Conservation (phyloP, 2,113 vertebrate genomes). For the Pangasianodon hypophthalmus region DNA sequence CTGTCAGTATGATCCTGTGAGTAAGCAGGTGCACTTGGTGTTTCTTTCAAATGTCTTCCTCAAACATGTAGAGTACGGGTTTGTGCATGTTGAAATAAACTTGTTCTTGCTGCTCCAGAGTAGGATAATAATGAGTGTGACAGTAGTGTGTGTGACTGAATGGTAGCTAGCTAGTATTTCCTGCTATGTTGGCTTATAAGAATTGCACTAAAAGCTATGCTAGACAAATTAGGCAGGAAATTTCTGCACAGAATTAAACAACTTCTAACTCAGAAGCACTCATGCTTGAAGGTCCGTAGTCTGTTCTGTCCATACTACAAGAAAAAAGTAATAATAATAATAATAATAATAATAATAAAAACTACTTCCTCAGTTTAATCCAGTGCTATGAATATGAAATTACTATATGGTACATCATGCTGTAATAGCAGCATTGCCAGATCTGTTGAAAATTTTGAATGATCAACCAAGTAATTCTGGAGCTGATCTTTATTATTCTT, state of each 20-base stretch:
- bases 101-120: background rate
- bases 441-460: background rate
- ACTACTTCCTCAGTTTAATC: background rate
- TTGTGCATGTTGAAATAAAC: slow-evolving; percentile 10
- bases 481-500: slow-evolving; percentile 54
- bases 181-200: background rate
- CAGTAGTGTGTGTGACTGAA: background rate
- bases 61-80: background rate
- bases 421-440: background rate
- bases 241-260: background rate
- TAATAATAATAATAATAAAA: background rate
- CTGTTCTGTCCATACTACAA: background rate
- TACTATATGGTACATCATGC: background rate
- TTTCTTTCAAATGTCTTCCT: background rate
- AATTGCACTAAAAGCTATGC: background rate
- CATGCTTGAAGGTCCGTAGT: background rate
- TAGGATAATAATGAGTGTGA: background rate
- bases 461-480: background rate
- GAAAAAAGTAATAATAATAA: background rate
- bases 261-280: background rate
- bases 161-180: slow-evolving; percentile 6
- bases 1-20: background rate
- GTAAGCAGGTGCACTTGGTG: background rate
- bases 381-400: background rate
- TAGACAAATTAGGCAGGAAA: background rate